Base-by-base conservation (phyloP, 2,888 invertebrate species). In the Endomychus coccineus region DNA sequence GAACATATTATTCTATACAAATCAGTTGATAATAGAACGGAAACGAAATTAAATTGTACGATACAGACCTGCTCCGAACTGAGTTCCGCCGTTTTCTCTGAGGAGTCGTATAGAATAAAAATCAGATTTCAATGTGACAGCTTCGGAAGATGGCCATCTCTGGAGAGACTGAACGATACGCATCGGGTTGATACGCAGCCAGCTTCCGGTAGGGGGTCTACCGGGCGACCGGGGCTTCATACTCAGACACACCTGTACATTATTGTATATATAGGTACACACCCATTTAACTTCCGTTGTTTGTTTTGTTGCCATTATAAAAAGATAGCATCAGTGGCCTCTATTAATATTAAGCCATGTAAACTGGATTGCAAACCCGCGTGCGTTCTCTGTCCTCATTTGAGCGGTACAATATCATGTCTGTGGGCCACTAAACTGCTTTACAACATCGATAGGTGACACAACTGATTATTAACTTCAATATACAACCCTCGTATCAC, bases 91-190 rank as follows among this genome's bases (percentile, higher is more conserved):
- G 29, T 19, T 12, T 34, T 39, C 39, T 27, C 39, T 11, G 4
- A 12, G 39, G 39, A 48, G 45, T 49, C 50, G 52, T 53, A 53
- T 55, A 53, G 56, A 55, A 56, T 55, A 56, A 54, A 55, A 54
- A 55, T 43, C 50, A 51, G 51, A 57, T 55, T 55, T 54, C 53
- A 52, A 54, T 56, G 55, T 52, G 50, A 49, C 51, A 53, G 50
- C 48, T 50, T 51, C 50, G 48, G 50, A 49, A 55, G 50, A 52
- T 53, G 48, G 43, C 48, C 40, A 35, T 37, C 44, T 42, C 47
- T 32, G 22, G 37, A 36, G 47, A 41, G 40, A 38, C 39, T 43
- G 32, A 36, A 42, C 14, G 19, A 15, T 16, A 44, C 35, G 39
- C 34, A 27, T 34, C 4, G 13, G 27, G 34, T 34, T 27, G 25